Base-by-base conservation (phyloP, 2,888 invertebrate species). In the Eilema caniola region DNA sequence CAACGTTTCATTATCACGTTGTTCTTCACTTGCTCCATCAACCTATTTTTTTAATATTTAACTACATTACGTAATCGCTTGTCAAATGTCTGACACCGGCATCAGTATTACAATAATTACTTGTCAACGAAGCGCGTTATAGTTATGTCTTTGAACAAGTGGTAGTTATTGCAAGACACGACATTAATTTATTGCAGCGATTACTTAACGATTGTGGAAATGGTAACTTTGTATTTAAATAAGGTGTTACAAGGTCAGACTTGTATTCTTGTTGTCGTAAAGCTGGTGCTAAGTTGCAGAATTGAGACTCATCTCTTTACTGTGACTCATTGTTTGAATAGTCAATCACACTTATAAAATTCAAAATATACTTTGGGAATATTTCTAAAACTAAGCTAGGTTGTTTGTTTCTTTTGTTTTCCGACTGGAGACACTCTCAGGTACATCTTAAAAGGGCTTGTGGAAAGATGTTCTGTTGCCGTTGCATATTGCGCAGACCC, bases 191-290 rank as follows among this genome's bases (percentile, higher is more conserved):
- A 61, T 73, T 67, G 65, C 68, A 31, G 11, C 12, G 25, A 70
- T 73, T 74, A 76, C 69, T 72, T 68, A 57, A 72, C 62, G 47
- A 37, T 56, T 70, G 56, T 64, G 47, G 61, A 59, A 59, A 67
- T 41, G 31, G 60, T 61, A 60, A 60, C 28, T 28, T 64, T 28
- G 25, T 63, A 53, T 56, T 31, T 53, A 65, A 65, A 53, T 56
- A 56, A 56, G 63, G 64, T 53, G 14, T 28, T 56, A 23, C 64
- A 65, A 65, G 64, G 64, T 65, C 23, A 23, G 7, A n/a, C 16
- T 31, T 31, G 31, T 24, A 25, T 25, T 24, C 16, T 25, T 14
- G 7, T 14, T 2, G 12, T 59, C 20, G 53, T 53, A n/a, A 20
- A 10, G 53, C n/a, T 53, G 53, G n/a, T 8, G 53, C 5, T 20